Base-by-base conservation (phyloP, 2,797 vertebrate genomes). In the Enoplosus armatus region DNA sequence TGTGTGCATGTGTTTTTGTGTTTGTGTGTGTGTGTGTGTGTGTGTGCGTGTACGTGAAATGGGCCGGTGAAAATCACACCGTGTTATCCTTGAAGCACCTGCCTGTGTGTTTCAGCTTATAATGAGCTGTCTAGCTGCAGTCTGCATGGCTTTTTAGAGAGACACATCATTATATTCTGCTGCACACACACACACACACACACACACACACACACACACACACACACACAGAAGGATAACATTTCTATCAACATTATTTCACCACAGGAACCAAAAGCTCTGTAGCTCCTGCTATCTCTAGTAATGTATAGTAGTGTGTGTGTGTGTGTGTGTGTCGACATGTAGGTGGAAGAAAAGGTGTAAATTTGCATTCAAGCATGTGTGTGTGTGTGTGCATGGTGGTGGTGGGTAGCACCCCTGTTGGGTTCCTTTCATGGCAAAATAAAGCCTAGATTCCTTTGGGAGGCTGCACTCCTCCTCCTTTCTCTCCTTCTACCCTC, bases 361-460 rank as follows among this genome's bases (percentile, higher is more conserved):
- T 71, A 45, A 37, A 74, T 79, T 41, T 86, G 72, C 62, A 70
- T 73, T 73, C 26, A 31, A 58, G 83, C 61, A 33, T 45, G 16
- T 51, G 45, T 41, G 73, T 69, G 77, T 70, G 62, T 58, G 50
- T 75, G 76, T 61, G n/a, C n/a, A n/a, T n/a, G n/a, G n/a, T n/a
- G n/a, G 27, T 56, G 26, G 22, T 55, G 54, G 73, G 80, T n/a
- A n/a, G 70, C 70, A 64, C 82, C 84, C 88, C 83, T 64, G 78
- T 82, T 84, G 86, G 75, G 77, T 74, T 89, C 77, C 88, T 91
- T 93, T 93, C 91, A 92, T 75, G 75, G 69, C 62, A 78, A 85
- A 94, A 94, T 88, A 93, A 95, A 93, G 88, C 87, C 90, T 87
- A 86, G 82, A 94, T 94, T 94, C 91, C 91, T 90, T 84, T 84